Base-by-base conservation (phyloP, 1,140 invertebrate genomes). In the Diorhabda carinulata region DNA sequence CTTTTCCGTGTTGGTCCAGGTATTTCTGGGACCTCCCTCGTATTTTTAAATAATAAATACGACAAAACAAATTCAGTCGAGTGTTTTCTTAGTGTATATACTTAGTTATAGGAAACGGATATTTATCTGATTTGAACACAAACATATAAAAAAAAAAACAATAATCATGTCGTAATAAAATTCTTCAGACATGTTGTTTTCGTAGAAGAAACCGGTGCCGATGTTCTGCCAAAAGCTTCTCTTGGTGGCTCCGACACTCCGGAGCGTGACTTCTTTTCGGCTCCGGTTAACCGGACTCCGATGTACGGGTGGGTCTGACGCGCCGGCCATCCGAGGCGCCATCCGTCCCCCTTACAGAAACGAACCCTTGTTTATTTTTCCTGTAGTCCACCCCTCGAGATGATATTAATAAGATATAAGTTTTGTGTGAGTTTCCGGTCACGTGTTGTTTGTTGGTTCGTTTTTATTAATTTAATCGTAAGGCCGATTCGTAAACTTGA, bases 131-230 rank as follows among this genome's bases (percentile, higher is more conserved):
- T 25, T 25, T 25, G 25, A 25, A 25, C 25, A 25, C 25, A 25
- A 25, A 25, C 25, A 25, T 25, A 25, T 25, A 25, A 25, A 25
- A 25, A 25, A 25, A 25, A 25, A 25, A 25, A 25, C 25, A 25
- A 25, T 25, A 25, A 25, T 25, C 25, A 25, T 25, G 25, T 25
- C 25, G 25, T 25, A 25, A 25, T 52, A 6, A 52, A 52, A 52
- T 8, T 52, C 47, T n/a, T 52, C n/a, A 52, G 47, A 52, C 47
- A 52, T 52, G 47, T 52, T 52, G 47, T 52, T 52, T 52, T 52
- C 47, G 47, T 8, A 6, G n/a, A 52, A 52, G 47, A 52, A 52
- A 8, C 47, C 6, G 47, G 6, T n/a, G 47, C 47, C 47, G 47
- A 52, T 52, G 47, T 52, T 52, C 47, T 52, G 47, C 47, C 47